Evolutionary conservation across 2,888 invertebrate genomes (phyloP).

Genomic region (Ectemnius lituratus): DNA sequence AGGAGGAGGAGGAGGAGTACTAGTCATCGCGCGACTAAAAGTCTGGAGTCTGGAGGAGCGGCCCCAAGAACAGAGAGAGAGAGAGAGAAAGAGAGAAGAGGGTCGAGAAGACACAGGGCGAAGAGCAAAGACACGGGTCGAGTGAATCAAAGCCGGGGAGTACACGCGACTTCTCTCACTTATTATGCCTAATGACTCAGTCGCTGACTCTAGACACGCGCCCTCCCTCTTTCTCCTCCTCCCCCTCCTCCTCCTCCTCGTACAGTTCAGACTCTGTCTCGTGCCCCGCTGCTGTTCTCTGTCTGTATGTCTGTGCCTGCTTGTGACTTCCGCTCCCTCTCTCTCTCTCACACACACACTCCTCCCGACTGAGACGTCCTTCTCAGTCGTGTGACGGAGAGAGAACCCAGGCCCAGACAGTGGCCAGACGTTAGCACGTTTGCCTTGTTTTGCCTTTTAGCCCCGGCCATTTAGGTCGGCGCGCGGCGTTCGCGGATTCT

Average conservation of each 20-base stretch:
- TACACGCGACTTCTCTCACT: conserved; percentile 53
- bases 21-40: conserved; percentile 52
- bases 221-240: conserved; percentile 9
- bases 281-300: no score
- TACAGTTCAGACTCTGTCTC: no score
- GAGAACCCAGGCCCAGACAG: conserved; percentile 56
- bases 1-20: neutral
- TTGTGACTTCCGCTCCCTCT: neutral
- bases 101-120: conserved; percentile 5
- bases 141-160: conserved; percentile 53
- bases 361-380: neutral
- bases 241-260: conserved; percentile 27
- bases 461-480: conserved; percentile 52
- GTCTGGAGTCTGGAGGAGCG: conserved; percentile 35
- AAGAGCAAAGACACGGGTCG: conserved; percentile 38
- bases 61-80: conserved; percentile 22
- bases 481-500: conserved; percentile 43
- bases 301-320: no score
- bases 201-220: conserved; percentile 30
- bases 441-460: conserved; percentile 53
- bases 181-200: conserved; percentile 62
- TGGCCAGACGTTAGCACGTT: conserved; percentile 64
- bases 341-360: neutral
- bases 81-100: conserved; percentile 8
- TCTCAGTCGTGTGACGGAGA: conserved; percentile 6